A percentile compares a stretch with the other conserved stretches of the same genome.
phyloP scores from a whole-genome alignment of 2,113 vertebrate genomes.

The Martes martes region DNA sequence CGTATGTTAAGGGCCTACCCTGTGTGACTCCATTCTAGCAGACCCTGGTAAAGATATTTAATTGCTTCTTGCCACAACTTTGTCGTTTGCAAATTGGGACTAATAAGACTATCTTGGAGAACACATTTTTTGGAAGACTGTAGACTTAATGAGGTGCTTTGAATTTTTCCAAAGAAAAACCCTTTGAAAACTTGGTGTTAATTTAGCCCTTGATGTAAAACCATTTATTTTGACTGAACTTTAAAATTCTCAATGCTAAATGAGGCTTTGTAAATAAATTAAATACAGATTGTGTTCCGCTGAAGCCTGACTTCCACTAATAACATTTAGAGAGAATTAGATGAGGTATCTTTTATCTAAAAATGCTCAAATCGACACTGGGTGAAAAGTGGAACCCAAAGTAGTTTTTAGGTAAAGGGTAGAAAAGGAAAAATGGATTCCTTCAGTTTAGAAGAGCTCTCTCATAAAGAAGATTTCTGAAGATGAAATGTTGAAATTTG shows the following conservation, averaged over 20 bases:
- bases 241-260: constrained; percentile 4
- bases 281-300: neutral
- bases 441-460: neutral
- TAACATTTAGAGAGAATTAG: constrained; percentile 25
- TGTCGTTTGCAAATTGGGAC: constrained; percentile 24
- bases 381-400: neutral
- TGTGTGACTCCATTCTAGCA: neutral
- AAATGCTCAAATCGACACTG: neutral
- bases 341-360: neutral
- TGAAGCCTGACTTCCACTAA: constrained; percentile 21
- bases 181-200: constrained; percentile 43
- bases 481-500: neutral
- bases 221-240: constrained; percentile 40
- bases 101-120: neutral
- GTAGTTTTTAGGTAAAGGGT: neutral
- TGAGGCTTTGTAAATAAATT: constrained; percentile 32
- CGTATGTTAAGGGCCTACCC: neutral
- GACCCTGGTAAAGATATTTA: neutral
- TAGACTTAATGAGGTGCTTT: constrained; percentile 16
- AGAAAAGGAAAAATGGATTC: neutral
- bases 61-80: neutral
- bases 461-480: neutral
- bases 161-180: constrained; percentile 24
- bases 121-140: neutral
- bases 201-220: constrained; percentile 9